These are phyloP conservation scores for Cyprinodon diabolis DNA, from an alignment of 2,797 vertebrate species.

Conservation along the genomic window DNA sequence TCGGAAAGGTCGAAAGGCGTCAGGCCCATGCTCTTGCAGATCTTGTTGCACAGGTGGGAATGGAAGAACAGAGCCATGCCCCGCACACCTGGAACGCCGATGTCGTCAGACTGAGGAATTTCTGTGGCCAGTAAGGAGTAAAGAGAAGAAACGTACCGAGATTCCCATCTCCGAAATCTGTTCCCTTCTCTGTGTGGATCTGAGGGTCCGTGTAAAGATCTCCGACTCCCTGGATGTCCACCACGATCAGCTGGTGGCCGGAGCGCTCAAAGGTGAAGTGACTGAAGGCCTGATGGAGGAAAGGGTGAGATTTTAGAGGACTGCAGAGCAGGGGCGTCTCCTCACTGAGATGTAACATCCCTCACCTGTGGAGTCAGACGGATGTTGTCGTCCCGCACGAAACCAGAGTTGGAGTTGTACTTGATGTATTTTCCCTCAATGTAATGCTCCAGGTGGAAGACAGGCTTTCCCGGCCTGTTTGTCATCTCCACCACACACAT, in stretches of 20 bases:
- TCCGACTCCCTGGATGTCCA: conserved; percentile 98
- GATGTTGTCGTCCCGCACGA: conserved; percentile 94
- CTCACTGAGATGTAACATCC: neutral
- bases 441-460: conserved; percentile 98
- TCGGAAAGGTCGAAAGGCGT: conserved; percentile 90
- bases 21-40: conserved; percentile 95
- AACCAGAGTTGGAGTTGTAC: conserved; percentile 99
- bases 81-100: conserved; percentile 86
- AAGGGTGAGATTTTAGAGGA: neutral
- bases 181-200: conserved; percentile 93
- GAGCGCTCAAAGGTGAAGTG: conserved; percentile 98
- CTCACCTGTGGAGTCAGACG: conserved; percentile 95
- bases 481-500: conserved; percentile 94
- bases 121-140: neutral
- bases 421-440: conserved; percentile 99
- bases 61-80: conserved; percentile 99
- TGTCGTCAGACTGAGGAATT: neutral
- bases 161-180: conserved; percentile 97
- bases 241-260: conserved; percentile 95
- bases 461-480: conserved; percentile 84
- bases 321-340: no score
- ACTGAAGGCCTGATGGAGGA: conserved; percentile 88
- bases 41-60: conserved; percentile 96
- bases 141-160: conserved; percentile 80
- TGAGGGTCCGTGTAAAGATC: conserved; percentile 99